Base-by-base conservation (phyloP, 2,888 invertebrate species). In the Parasteatoda lunata region DNA sequence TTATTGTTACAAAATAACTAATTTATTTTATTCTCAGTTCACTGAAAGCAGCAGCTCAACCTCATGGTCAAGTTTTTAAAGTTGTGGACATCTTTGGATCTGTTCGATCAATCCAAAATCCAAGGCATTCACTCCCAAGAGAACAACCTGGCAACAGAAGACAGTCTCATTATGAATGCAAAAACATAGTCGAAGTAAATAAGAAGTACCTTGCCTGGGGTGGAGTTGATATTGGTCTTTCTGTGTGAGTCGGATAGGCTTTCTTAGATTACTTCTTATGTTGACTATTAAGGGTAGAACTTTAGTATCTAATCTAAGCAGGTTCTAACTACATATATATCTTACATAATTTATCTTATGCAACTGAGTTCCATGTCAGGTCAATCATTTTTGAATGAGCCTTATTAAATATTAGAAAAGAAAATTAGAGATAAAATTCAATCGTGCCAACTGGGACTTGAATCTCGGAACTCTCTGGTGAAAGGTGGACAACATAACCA, bases 1-100 rank as follows among this genome's bases (percentile, higher is more conserved):
- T 45, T 51, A 48, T 49, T 54, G 0, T 66, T 15, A 47, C n/a
- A n/a, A n/a, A n/a, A n/a, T n/a, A n/a, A n/a, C 49, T 69, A n/a
- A 13, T 7, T 70, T n/a, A 54, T 78, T 30, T 48, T 66, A 1
- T 52, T 72, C 77, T n/a, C 45, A 86, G 85, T 48, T 52, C 64
- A 51, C 80, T 86, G 52, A 73, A 80, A 59, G 85, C 85, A 51
- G 71, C 80, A 45, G 85, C 85, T 9, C 76, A 86, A 66, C 85
- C 85, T 9, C 71, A 81, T 80, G 85, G 85, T 3, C 76, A 79
- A 77, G 75, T 76, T 4, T 86, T 86, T 68, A 9, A 30, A 8
- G 11, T 86, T 5, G 47, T 54, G 48, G 80, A 86, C 54, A 52
- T 86, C 47, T 59, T 80, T 77, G 85, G 80, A 11, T 11, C 30